phyloP scores from a whole-genome alignment of 2,888 invertebrate species.

The Ypsolopha scabrella region DNA sequence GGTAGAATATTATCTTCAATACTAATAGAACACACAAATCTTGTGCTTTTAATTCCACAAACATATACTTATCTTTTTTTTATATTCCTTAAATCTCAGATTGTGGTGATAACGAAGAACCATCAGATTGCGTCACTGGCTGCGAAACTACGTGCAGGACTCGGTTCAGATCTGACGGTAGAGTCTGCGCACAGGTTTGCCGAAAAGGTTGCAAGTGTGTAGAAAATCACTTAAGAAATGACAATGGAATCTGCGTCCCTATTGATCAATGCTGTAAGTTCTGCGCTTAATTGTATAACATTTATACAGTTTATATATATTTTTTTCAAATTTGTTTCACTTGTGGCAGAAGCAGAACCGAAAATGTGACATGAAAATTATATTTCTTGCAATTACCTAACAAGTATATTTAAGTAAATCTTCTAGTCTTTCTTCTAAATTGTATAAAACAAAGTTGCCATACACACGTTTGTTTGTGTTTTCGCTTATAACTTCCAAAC shows the following conservation, averaged over 20 bases:
- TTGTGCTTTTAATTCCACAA: too few relatives aligned
- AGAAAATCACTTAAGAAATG: constrained; percentile 1
- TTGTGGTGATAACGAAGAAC: neutral
- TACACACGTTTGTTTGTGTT: too few relatives aligned
- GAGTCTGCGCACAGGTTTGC: neutral
- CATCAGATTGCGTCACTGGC: neutral
- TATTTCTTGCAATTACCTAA: too few relatives aligned
- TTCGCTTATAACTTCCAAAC: too few relatives aligned
- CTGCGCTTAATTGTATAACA: too few relatives aligned
- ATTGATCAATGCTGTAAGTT: constrained; percentile 6
- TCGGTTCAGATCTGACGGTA: neutral
- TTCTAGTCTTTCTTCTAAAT: too few relatives aligned
- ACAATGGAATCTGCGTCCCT: constrained; percentile 4
- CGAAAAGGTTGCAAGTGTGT: constrained; percentile 5
- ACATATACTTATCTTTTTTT: neutral
- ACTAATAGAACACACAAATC: too few relatives aligned
- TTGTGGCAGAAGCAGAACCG: neutral
- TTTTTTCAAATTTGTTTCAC: neutral
- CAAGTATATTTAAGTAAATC: too few relatives aligned
- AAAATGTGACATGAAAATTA: too few relatives aligned
- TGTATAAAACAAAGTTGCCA: too few relatives aligned
- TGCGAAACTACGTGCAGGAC: constrained; percentile 1
- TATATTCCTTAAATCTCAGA: neutral
- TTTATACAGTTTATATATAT: too few relatives aligned
- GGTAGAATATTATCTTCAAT: too few relatives aligned